Percentiles rank a stretch among this genome's conserved stretches.
Conservation (phyloP, 1,140 invertebrate species). For the Stegodyphus mimosarum region DNA sequence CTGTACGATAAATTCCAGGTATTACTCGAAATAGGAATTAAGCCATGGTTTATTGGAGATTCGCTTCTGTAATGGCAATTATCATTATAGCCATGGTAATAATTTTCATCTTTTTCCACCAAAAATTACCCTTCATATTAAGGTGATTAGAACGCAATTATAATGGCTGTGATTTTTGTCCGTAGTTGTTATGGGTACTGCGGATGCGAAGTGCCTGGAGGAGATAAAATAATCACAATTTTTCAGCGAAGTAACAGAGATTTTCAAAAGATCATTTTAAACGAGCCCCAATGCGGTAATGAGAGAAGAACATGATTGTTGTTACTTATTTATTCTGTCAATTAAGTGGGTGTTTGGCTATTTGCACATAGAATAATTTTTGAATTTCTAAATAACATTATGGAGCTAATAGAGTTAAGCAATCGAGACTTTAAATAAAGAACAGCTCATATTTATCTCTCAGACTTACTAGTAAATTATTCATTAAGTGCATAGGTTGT, state of each 20-base stretch:
- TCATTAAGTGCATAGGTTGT: no score
- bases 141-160: conserved; percentile 24
- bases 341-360: no score
- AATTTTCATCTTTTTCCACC: neutral
- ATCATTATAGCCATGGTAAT: conserved; percentile 14
- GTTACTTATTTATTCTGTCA: no score
- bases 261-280: conserved; percentile 9
- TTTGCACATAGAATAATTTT: no score
- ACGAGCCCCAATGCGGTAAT: neutral
- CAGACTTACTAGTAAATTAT: no score
- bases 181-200: neutral
- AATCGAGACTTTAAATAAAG: no score
- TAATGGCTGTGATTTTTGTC: neutral
- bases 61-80: conserved; percentile 8
- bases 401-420: no score
- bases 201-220: neutral
- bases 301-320: neutral
- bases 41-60: conserved; percentile 11
- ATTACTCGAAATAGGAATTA: conserved; percentile 18
- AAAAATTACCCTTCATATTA: conserved; percentile 9
- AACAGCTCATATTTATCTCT: no score
- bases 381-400: no score
- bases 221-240: neutral
- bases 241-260: neutral
- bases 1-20: conserved; percentile 17